These are phyloP conservation scores for Drosophila lini DNA, from an alignment of 1,140 invertebrate species.

Conservation along the genomic window DNA sequence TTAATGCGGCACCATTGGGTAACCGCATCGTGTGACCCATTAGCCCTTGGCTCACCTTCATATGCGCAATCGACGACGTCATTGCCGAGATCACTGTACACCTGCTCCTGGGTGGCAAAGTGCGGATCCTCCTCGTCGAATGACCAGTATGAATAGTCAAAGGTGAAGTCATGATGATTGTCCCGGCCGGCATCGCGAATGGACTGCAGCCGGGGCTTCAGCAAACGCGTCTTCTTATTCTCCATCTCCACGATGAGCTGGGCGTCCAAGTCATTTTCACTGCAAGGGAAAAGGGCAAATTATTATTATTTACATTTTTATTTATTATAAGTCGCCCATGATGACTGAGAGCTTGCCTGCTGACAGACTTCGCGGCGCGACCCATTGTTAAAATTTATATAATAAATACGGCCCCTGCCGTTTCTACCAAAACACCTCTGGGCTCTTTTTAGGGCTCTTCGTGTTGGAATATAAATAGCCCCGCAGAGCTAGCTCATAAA, in stretches of 20 bases:
- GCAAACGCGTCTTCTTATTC: conserved; percentile 92
- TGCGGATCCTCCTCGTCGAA: conserved; percentile 89
- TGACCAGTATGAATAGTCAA: conserved; percentile 97
- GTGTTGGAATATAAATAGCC: conserved; percentile 42
- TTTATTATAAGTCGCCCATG: conserved; percentile 10
- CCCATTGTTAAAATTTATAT: conserved; percentile 46
- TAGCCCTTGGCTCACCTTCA: conserved; percentile 85
- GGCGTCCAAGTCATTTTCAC: conserved; percentile 93
- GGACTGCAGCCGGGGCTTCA: conserved; percentile 88
- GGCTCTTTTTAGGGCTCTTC: conserved; percentile 12
- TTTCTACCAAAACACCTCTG: conserved; percentile 1
- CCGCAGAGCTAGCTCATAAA: conserved; percentile 40
- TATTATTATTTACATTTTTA: conserved; percentile 2
- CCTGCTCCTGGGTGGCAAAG: conserved; percentile 92
- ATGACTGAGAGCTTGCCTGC: conserved; percentile 5
- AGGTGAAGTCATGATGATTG: conserved; percentile 95
- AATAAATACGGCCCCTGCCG: conserved; percentile 16
- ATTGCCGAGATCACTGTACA: conserved; percentile 94
- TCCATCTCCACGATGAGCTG: conserved; percentile 95
- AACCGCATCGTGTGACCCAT: conserved; percentile 31
- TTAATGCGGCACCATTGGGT: conserved; percentile 28
- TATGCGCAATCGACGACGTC: conserved; percentile 97
- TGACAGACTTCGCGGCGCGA: background rate
- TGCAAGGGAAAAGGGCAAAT: conserved; percentile 76
- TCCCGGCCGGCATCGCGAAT: conserved; percentile 86